Base-by-base conservation (phyloP, 2,113 vertebrate genomes). In the Caranx melampygus region DNA sequence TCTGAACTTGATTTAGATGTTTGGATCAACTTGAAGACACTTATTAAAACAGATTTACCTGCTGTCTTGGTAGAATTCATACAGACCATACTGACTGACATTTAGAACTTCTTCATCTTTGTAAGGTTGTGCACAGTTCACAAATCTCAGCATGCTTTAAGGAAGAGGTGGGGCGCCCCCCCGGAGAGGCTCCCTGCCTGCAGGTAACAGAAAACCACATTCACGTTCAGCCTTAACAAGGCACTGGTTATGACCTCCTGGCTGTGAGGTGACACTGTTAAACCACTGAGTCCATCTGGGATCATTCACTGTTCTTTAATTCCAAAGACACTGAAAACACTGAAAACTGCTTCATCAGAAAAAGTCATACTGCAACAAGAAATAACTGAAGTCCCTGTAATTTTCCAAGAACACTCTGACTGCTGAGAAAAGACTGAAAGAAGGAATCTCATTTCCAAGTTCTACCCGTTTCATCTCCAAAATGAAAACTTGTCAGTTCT, bases 401-500 rank as follows among this genome's bases (percentile, higher is more conserved):
- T 81, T 64, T 70, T 69, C 67, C 33, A 47, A 31, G 5, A 60
- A 80, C 66, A 44, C 44, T 73, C 33, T n/a, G 1, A 42, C n/a
- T 52, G 58, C 31, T 15, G 74, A 64, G 49, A 79, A 60, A 79
- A 80, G 77, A 79, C 12, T 71, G 60, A 77, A 80, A 51, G 62
- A 62, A 49, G 31, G 42, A 31, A 60, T 70, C 59, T 78, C 58
- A 63, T 78, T 59, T 64, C 31, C 37, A 61, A 33, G 66, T 61
- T 79, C 18, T 35, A 37, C 20, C 9, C 65, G 52, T 26, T 78
- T 78, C 20, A 31, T 74, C 59, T 65, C 15, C 14, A 45, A 40
- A 40, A 68, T 54, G 1, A 64, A 75, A 78, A 67, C 62, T n/a
- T 63, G 45, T 6, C 26, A 68, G 51, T 62, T 60, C 33, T 47